phyloP scores from a whole-genome alignment of 2,888 invertebrate species.

The Oxyscelio sp. region DNA sequence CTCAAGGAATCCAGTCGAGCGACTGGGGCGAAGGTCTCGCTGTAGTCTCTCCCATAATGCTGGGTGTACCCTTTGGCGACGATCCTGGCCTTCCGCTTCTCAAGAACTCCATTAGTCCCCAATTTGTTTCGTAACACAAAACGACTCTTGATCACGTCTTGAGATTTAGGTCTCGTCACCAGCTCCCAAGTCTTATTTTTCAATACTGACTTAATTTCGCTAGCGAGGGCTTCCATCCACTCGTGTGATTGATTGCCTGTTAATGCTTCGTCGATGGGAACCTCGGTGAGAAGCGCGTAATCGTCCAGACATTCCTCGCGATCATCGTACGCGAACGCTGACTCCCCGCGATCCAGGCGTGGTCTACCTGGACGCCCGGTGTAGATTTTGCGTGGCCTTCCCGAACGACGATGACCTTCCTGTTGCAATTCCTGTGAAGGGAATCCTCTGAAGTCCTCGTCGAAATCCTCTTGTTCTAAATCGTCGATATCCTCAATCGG shows the following conservation, averaged over 20 bases:
- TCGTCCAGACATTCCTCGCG: no score
- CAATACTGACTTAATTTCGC: conserved; percentile 43
- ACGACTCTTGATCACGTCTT: conserved; percentile 28
- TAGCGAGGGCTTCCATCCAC: conserved; percentile 44
- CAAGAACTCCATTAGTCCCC: not conserved
- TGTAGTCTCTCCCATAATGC: conserved; percentile 56
- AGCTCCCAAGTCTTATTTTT: conserved; percentile 56
- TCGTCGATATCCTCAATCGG: no score
- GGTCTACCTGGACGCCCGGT: conserved; percentile 28
- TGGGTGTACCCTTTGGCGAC: conserved; percentile 43
- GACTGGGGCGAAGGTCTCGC: conserved; percentile 70
- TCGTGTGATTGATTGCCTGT: conserved; percentile 17
- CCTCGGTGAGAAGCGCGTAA: conserved; percentile 18
- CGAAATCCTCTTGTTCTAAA: no score
- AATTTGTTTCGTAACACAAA: conserved; percentile 35
- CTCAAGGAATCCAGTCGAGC: conserved; percentile 59
- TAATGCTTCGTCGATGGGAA: conserved; percentile 30
- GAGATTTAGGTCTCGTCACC: not conserved
- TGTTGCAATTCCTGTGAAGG: no score
- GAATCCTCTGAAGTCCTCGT: no score
- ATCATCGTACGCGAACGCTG: not conserved
- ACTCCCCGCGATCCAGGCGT: not conserved
- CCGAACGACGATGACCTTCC: no score
- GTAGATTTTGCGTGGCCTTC: conserved; percentile 19
- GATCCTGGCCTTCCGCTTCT: conserved; percentile 40